phyloP scores from a whole-genome alignment of 2,888 invertebrate genomes.

The Synanthedon formicaeformis region DNA sequence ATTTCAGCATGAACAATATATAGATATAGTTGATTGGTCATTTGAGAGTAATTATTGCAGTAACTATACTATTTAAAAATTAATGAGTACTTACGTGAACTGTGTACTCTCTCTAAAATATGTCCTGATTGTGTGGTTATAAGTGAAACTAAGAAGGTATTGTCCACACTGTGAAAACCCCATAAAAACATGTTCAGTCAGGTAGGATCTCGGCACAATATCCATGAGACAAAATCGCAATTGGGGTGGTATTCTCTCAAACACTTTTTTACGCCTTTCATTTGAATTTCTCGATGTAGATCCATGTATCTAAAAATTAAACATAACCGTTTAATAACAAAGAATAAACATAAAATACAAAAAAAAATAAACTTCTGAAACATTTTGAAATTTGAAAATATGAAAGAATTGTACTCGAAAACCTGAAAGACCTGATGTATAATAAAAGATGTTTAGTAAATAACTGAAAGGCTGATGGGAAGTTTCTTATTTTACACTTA shows the following conservation, averaged over 20 bases:
- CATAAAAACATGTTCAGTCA: slow-evolving; percentile 89
- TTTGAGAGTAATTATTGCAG: no score
- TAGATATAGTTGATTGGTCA: no score
- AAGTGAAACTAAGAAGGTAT: slow-evolving; percentile 90
- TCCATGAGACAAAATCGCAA: slow-evolving; percentile 74
- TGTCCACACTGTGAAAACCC: slow-evolving; percentile 95
- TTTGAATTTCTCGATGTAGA: slow-evolving; percentile 55
- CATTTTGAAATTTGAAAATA: no score
- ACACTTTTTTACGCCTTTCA: slow-evolving; percentile 55
- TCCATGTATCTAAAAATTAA: slow-evolving; percentile 54
- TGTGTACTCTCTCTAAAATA: slow-evolving; percentile 68
- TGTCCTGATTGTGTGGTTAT: slow-evolving; percentile 62
- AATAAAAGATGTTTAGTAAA: no score
- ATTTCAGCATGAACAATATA: no score
- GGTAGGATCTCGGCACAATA: slow-evolving; percentile 67
- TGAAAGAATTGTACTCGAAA: no score
- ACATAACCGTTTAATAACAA: neutral
- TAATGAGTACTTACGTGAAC: slow-evolving; percentile 40
- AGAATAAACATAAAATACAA: no score
- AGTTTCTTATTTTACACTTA: slow-evolving; percentile 27
- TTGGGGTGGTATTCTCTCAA: slow-evolving; percentile 69
- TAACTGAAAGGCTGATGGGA: no score
- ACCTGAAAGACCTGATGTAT: no score
- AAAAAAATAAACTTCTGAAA: no score
- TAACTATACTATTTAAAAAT: no score